Conservation (phyloP, 1,140 invertebrate genomes). For the Laupala kohalensis region DNA sequence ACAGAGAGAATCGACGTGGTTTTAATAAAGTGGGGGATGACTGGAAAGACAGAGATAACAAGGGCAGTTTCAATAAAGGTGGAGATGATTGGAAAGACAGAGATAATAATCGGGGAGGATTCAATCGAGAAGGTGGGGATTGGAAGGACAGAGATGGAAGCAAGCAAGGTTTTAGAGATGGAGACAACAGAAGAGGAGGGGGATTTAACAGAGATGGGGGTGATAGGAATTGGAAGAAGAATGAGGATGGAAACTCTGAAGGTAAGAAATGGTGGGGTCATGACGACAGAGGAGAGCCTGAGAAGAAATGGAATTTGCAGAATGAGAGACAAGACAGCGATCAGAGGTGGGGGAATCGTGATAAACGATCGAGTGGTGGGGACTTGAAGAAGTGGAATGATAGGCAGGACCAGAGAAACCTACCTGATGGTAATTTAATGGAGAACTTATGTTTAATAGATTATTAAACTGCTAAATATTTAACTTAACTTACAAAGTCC, state of each 20-base stretch:
- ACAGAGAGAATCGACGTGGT: background rate
- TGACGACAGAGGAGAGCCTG: constrained; percentile 6
- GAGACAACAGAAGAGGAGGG: constrained; percentile 13
- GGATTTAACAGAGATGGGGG: constrained; percentile 14
- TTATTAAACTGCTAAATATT: too few relatives aligned
- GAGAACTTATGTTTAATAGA: too few relatives aligned
- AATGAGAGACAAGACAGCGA: background rate
- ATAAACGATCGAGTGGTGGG: background rate
- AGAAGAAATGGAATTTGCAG: background rate
- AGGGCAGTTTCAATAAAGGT: background rate
- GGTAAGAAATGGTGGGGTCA: constrained; percentile 12
- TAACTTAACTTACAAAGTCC: too few relatives aligned
- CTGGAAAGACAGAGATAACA: background rate
- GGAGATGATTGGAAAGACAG: background rate
- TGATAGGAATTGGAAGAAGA: constrained; percentile 15
- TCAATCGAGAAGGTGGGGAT: background rate
- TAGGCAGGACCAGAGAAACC: background rate
- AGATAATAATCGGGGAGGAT: constrained; percentile 1
- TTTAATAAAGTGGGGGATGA: background rate
- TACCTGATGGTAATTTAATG: too few relatives aligned
- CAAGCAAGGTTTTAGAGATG: background rate
- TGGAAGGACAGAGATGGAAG: constrained; percentile 6
- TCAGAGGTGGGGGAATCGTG: background rate
- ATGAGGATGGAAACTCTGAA: constrained; percentile 15
- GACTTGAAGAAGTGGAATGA: background rate